These are phyloP conservation scores for Cyprinus carpio DNA, from an alignment of 2,113 vertebrate genomes.

Conservation along the genomic window DNA sequence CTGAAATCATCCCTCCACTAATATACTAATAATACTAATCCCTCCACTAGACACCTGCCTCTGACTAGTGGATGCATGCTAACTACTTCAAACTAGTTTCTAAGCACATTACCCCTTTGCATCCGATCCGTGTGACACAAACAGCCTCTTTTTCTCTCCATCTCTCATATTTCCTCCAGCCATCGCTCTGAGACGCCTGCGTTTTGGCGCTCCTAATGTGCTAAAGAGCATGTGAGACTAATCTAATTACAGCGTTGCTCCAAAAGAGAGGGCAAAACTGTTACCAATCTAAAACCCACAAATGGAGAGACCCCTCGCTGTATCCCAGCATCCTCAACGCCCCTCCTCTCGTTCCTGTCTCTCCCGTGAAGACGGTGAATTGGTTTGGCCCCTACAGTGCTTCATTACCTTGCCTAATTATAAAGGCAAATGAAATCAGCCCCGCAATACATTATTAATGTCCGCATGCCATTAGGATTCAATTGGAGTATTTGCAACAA, in stretches of 20 bases:
- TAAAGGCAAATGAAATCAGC: slow-evolving; percentile 84
- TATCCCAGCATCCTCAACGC: slow-evolving; percentile 53
- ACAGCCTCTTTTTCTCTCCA: slow-evolving; percentile 60
- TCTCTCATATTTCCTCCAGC: slow-evolving; percentile 56
- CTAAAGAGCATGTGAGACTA: slow-evolving; percentile 76
- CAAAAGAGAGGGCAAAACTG: slow-evolving; percentile 52
- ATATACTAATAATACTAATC: too few relatives aligned
- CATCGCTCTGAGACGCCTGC: slow-evolving; percentile 69
- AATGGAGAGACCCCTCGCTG: slow-evolving; percentile 41
- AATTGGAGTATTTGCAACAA: slow-evolving; percentile 75
- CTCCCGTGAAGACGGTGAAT: slow-evolving; percentile 59
- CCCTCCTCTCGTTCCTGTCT: slow-evolving; percentile 20
- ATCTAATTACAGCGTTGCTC: slow-evolving; percentile 81
- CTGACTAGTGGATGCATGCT: not conserved
- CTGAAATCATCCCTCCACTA: not conserved
- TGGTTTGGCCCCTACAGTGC: slow-evolving; percentile 73
- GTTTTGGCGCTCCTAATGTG: slow-evolving; percentile 71
- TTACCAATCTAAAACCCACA: slow-evolving; percentile 14
- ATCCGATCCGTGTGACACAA: slow-evolving; percentile 64
- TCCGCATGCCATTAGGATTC: slow-evolving; percentile 71
- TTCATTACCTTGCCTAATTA: slow-evolving; percentile 82
- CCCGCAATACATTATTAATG: slow-evolving; percentile 79
- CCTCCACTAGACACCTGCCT: not conserved
- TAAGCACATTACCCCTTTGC: slow-evolving; percentile 27
- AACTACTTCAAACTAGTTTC: not conserved